Conservation (phyloP, 2,113 vertebrate genomes). For the Mastomys coucha region DNA sequence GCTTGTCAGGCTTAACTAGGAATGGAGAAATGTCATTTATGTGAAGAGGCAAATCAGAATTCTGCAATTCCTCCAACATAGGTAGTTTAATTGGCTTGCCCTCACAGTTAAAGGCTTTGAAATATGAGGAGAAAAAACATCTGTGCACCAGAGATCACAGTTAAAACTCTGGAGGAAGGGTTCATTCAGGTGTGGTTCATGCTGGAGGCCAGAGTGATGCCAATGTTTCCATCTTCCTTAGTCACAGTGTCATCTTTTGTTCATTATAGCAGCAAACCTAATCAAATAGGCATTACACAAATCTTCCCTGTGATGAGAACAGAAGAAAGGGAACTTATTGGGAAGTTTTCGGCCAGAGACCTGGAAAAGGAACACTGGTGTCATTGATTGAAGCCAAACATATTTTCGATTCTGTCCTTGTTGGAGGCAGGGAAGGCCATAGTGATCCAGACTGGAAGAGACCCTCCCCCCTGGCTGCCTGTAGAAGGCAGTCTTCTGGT, state of each 20-base stretch:
- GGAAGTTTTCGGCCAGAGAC: not conserved
- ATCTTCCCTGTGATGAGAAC: not conserved
- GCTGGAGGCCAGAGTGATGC: fast-evolving
- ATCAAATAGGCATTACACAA: not conserved
- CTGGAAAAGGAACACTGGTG: not conserved
- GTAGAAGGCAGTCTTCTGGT: too few species aligned
- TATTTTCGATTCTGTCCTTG: not conserved
- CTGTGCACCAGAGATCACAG: not conserved
- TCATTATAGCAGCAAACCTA: not conserved
- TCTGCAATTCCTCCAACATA: not conserved
- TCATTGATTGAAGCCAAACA: not conserved
- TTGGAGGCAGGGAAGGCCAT: not conserved
- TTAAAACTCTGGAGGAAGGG: not conserved
- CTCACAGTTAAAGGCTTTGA: not conserved
- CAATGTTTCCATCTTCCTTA: not conserved
- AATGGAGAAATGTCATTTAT: not conserved
- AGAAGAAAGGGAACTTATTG: not conserved
- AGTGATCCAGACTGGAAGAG: not conserved
- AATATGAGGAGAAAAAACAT: not conserved
- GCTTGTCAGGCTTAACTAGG: not conserved
- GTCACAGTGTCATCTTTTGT: not conserved
- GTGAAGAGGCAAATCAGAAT: not conserved
- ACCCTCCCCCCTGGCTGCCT: too few species aligned
- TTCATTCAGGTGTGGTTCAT: fast-evolving
- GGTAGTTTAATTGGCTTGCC: not conserved